These are phyloP conservation scores for Sarcophaga rosellei DNA, from an alignment of 2,888 invertebrate genomes.

Conservation along the genomic window DNA sequence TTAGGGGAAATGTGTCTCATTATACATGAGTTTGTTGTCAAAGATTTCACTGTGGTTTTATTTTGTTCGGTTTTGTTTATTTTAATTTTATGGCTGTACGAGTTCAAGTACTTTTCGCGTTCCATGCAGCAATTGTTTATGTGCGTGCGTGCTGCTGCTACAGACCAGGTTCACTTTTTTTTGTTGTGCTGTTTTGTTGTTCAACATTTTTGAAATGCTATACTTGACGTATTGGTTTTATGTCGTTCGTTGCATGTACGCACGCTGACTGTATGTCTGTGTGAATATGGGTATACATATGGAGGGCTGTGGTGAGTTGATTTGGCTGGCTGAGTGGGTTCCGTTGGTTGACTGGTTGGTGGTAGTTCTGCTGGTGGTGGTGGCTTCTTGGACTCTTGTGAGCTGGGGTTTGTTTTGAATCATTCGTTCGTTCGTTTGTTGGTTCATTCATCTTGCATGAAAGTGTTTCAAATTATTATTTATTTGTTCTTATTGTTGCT, in stretches of 20 bases:
- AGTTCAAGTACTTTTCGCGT: slow-evolving; percentile 36
- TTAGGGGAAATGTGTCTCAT: too few relatives aligned
- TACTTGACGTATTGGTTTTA: slow-evolving; percentile 43
- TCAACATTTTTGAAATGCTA: slow-evolving; percentile 28
- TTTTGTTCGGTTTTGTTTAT: background rate
- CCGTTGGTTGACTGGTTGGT: slow-evolving; percentile 14
- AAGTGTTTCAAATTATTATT: slow-evolving; percentile 60
- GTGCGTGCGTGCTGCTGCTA: slow-evolving; percentile 54
- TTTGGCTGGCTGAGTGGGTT: slow-evolving; percentile 16
- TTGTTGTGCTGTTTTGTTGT: slow-evolving; percentile 5
- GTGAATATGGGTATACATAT: background rate
- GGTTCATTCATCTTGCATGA: slow-evolving; percentile 57
- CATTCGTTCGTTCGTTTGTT: slow-evolving; percentile 3
- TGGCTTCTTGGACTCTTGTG: background rate
- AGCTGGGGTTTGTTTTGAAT: slow-evolving; percentile 41
- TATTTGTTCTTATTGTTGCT: slow-evolving; percentile 29
- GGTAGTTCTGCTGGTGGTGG: background rate
- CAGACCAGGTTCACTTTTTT: slow-evolving; percentile 25
- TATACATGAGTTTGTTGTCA: background rate
- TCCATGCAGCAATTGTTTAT: slow-evolving; percentile 43
- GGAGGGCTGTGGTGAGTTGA: background rate
- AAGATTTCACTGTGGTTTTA: too few relatives aligned
- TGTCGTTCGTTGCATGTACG: slow-evolving; percentile 36
- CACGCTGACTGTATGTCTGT: slow-evolving; percentile 15
- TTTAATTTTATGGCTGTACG: background rate